A percentile compares a stretch with the other conserved stretches of the same genome.
Conservation (phyloP, 2,797 vertebrate species). For the Meriones psammophilus region DNA sequence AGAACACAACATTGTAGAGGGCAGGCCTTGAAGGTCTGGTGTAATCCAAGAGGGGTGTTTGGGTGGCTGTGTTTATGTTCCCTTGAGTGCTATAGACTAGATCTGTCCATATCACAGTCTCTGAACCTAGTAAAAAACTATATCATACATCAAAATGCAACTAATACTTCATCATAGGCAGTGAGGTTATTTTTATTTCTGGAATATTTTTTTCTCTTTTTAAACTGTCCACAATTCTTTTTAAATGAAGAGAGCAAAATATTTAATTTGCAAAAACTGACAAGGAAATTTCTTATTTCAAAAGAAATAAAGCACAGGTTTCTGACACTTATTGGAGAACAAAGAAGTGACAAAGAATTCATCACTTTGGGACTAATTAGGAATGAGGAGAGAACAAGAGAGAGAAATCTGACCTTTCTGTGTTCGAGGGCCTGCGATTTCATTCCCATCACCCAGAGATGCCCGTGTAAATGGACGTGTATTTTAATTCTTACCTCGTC, state of each 20-base stretch:
- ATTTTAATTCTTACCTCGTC: neutral
- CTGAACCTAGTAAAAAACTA: neutral
- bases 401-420: neutral
- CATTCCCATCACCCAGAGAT: neutral
- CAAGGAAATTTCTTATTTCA: neutral
- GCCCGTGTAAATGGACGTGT: neutral
- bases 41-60: neutral
- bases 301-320: neutral
- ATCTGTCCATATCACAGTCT: neutral
- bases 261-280: neutral
- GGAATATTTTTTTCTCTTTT: neutral
- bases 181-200: neutral
- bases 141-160: neutral
- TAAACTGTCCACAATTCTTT: neutral
- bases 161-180: neutral
- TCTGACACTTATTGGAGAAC: neutral
- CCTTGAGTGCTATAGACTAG: neutral
- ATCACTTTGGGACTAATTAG: neutral
- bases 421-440: neutral
- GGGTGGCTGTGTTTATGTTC: neutral
- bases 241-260: neutral
- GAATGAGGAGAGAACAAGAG: neutral
- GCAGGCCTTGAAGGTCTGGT: neutral
- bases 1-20: neutral
- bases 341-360: conserved; percentile 8